Evolutionary conservation across 2,797 vertebrate species (phyloP).

Genomic region (Neosilurus hyrtlii): DNA sequence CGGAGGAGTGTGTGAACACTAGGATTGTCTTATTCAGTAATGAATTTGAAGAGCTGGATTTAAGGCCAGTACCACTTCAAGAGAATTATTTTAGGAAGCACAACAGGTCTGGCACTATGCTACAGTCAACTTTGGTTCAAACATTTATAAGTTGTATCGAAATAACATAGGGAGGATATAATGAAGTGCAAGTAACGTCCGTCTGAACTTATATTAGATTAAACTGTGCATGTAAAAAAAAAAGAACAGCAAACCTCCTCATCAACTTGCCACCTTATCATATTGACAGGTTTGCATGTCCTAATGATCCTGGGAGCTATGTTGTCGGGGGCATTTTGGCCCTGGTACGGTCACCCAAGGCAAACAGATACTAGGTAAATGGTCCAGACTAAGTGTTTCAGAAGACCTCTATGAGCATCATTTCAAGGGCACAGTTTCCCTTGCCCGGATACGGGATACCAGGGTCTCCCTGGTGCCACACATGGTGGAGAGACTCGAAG

Average conservation of each 20-base stretch:
- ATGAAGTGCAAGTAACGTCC: not conserved
- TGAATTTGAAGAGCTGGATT: slow-evolving; percentile 33
- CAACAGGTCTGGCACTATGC: slow-evolving; percentile 9
- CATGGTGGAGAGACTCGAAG: no score
- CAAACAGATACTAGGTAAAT: no score
- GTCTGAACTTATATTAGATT: not conserved
- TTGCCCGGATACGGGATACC: no score
- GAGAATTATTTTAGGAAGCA: slow-evolving; percentile 15
- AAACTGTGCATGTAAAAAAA: not conserved
- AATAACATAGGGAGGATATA: not conserved
- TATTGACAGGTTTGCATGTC: no score
- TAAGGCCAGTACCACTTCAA: slow-evolving; percentile 11
- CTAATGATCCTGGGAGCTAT: no score
- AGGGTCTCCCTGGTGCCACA: no score
- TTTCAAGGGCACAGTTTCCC: no score
- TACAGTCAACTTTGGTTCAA: slow-evolving; percentile 20
- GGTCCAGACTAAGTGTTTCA: no score
- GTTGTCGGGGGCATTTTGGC: no score
- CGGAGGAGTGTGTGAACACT: slow-evolving; percentile 51
- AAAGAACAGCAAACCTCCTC: not conserved
- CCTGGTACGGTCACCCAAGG: no score
- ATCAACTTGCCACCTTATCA: no score
- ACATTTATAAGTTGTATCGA: not conserved
- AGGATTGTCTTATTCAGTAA: slow-evolving; percentile 52
- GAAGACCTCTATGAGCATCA: no score